Base-by-base conservation (phyloP, 2,113 vertebrate genomes). In the Ameiurus melas region DNA sequence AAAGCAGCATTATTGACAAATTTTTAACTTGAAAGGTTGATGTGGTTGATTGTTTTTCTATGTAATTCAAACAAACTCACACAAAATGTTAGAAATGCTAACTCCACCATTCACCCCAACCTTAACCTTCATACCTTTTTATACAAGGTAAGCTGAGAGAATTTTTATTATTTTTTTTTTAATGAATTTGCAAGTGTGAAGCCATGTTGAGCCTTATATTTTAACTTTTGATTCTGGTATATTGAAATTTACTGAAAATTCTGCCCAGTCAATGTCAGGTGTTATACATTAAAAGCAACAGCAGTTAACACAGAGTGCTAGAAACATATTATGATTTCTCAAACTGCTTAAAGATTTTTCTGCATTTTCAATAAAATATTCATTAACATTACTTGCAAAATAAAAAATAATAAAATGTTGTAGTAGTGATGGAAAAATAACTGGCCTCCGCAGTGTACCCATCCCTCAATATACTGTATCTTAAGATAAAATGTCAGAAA, bases 401-500 rank as follows among this genome's bases (percentile, higher is more conserved):
- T 27, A 51, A 27, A 27, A 75, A 77, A 77, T 13, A 14, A 43
- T 14, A 27, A 77, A 79, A 79, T n/a, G 19, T 5, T 10, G 68
- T 71, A 17, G 30, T 71, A 36, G 9, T 79, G 47, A 53, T 53
- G 22, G 25, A 30, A 79, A 79, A 55, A n/a, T 53, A 17, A 8
- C 43, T n/a, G 51, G 43, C 19, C 16, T 55, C 73, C 27, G 30
- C 14, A 51, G 6, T 55, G 27, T 30, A 17, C 16, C 9, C 13
- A 53, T 53, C 16, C 5, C 10, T 78, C 47, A 78, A 78, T 43
- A 4, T 43, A 43, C 39, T 78, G 43, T n/a, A 83, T 85, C 89
- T 84, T 85, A 1, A 66, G 68, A 85, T 71, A 57, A 30, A 77
- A 84, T 79, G 71, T 84, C 36, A n/a, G 1, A 62, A 30, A 64